Evolutionary conservation across 2,113 vertebrate species (phyloP), one percentile per base, ranked within the genome.

Genomic region (Tringa solitaria): DNA sequence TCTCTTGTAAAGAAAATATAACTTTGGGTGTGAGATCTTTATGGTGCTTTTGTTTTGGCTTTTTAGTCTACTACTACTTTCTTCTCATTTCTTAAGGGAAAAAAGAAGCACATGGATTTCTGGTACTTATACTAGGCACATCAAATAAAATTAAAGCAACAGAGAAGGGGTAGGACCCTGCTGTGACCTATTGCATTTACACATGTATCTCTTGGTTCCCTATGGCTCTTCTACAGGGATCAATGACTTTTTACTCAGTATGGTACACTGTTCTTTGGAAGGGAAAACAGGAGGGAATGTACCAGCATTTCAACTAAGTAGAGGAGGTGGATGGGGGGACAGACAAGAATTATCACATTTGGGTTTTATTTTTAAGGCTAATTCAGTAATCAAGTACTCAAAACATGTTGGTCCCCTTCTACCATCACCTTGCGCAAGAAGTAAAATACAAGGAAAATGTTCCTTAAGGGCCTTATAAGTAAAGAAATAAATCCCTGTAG

Each of bases 121-220:
- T 64, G 4, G 7, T 39, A 56, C 33, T 75, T 72, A 15, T 1
- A 69, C 28, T 17, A 92, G 43, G 19, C 13, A 84, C 54, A 88
- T 78, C 22, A 92, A 94, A 93, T 24, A 78, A 84, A 93, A 90
- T 70, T 94, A 83, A 84, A 93, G 72, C 19, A 88, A 70, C 33
- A 53, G 45, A 92, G 57, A 77, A 75, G 28, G 48, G 5, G 35
- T 68, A 90, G 60, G 68, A 80, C 23, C 68, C 83, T 78, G 64
- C 56, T 87, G 83, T 64, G 80, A 89, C 73, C 68, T 90, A 30
- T 6, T 81, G 60, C 35, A 65, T 81, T 95, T 92, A 91, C n/a
- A 53, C 27, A 23, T 24, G 35, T 65, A 78, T 75, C 48, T 84
- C 93, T 64, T 0, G 2, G 39, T 27, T 84, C 43, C 64, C 60